Percentiles rank a stretch among this genome's conserved stretches.
phyloP scores from a whole-genome alignment of 2,888 invertebrate genomes.

The Tachina fera region DNA sequence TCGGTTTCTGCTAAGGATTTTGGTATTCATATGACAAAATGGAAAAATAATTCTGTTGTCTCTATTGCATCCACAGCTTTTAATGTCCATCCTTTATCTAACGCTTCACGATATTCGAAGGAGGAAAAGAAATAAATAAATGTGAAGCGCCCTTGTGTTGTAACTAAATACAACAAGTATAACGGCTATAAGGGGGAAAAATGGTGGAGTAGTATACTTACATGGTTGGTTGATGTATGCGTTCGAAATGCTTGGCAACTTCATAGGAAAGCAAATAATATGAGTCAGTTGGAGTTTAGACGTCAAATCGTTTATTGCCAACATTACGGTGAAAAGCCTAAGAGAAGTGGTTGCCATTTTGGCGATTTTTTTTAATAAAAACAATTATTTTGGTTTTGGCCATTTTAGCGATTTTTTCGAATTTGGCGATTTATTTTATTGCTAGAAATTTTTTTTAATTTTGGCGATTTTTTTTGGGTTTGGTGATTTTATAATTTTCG shows the following conservation, averaged over 20 bases:
- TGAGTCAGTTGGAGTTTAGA: background rate
- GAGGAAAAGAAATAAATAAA: background rate
- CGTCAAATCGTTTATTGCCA: constrained; percentile 6
- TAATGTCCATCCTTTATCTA: too few species aligned
- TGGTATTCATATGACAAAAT: too few species aligned
- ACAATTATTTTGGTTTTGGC: too few species aligned
- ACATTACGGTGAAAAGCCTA: background rate
- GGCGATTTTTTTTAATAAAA: too few species aligned
- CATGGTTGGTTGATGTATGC: constrained; percentile 1
- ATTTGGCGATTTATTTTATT: too few species aligned
- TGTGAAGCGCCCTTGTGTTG: background rate
- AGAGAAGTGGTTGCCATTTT: background rate
- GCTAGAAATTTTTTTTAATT: too few species aligned
- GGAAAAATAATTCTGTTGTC: background rate
- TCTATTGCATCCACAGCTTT: background rate
- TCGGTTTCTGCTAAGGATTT: too few species aligned
- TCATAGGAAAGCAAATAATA: background rate
- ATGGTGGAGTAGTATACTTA: constrained; percentile 6
- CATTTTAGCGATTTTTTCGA: too few species aligned
- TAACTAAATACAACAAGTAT: background rate
- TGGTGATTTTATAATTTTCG: too few species aligned
- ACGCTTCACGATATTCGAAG: background rate
- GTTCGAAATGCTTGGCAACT: constrained; percentile 26
- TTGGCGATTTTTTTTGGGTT: too few species aligned
- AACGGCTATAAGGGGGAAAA: background rate